Evolutionary conservation across 2,113 vertebrate genomes (phyloP).

Genomic region (Uria aalge): DNA sequence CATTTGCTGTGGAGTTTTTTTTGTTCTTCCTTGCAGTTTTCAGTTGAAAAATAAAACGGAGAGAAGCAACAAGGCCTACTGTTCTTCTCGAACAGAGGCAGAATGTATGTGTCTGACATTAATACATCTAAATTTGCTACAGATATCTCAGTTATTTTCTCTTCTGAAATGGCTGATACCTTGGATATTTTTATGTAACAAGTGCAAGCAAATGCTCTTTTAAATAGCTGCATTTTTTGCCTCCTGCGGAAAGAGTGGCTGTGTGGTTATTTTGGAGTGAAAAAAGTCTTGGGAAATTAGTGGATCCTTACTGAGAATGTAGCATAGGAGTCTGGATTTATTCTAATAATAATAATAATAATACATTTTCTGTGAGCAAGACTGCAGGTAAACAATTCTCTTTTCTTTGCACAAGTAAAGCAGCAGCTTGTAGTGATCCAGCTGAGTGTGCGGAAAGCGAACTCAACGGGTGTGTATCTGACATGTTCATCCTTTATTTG

Average conservation of each 20-base stretch:
- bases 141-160: background rate
- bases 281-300: background rate
- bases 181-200: background rate
- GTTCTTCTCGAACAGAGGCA: background rate
- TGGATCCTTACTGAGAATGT: background rate
- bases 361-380: background rate
- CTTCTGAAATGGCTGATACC: background rate
- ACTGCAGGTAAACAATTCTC: background rate
- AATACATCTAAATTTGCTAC: background rate
- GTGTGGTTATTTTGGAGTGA: background rate
- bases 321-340: background rate
- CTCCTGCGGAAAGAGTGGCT: background rate
- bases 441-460: background rate
- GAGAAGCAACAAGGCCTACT: background rate
- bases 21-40: slow-evolving; percentile 1
- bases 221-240: background rate
- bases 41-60: background rate
- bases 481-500: background rate
- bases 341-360: background rate
- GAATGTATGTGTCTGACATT: background rate
- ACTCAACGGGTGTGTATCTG: background rate
- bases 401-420: background rate
- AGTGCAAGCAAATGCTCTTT: background rate
- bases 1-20: background rate
- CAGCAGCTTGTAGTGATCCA: background rate